Evolutionary conservation across 1,140 invertebrate species (phyloP).

Genomic region (Trialeurodes vaporariorum): DNA sequence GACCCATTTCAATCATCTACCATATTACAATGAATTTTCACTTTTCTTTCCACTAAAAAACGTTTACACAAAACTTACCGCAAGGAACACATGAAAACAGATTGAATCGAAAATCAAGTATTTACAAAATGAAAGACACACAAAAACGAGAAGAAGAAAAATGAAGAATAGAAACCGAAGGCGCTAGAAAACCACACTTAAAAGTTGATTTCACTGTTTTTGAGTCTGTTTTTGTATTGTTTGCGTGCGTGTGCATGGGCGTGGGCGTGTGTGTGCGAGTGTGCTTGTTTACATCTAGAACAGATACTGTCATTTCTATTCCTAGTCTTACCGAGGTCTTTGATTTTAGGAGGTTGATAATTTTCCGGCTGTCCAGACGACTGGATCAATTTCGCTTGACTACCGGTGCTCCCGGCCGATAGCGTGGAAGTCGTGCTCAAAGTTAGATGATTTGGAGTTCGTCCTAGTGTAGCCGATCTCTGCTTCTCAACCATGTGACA

Average conservation of each 20-base stretch:
- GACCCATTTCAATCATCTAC: too few species aligned
- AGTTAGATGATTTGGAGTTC: conserved; percentile 83
- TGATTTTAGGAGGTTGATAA: conserved; percentile 70
- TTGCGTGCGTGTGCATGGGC: conserved; percentile 7
- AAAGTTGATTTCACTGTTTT: conserved; percentile 4
- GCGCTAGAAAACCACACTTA: neutral
- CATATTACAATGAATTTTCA: too few species aligned
- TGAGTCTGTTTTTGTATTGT: neutral
- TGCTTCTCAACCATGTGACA: conserved; percentile 35
- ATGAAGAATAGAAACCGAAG: neutral
- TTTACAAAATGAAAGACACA: too few species aligned
- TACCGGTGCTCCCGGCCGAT: conserved; percentile 84
- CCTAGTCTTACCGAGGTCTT: conserved; percentile 64
- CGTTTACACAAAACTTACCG: too few species aligned
- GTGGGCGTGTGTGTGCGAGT: neutral
- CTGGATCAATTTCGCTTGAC: conserved; percentile 84
- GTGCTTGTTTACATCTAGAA: conserved; percentile 12
- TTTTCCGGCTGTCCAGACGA: conserved; percentile 83
- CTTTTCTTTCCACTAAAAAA: too few species aligned
- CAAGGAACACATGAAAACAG: too few species aligned
- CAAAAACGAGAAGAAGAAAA: too few species aligned
- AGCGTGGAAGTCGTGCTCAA: conserved; percentile 85
- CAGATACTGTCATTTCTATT: conserved; percentile 7
- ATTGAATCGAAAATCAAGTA: too few species aligned
- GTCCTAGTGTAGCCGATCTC: conserved; percentile 58